Base-by-base conservation (phyloP, 2,113 vertebrate species). In the Protobothrops flavoviridis region DNA sequence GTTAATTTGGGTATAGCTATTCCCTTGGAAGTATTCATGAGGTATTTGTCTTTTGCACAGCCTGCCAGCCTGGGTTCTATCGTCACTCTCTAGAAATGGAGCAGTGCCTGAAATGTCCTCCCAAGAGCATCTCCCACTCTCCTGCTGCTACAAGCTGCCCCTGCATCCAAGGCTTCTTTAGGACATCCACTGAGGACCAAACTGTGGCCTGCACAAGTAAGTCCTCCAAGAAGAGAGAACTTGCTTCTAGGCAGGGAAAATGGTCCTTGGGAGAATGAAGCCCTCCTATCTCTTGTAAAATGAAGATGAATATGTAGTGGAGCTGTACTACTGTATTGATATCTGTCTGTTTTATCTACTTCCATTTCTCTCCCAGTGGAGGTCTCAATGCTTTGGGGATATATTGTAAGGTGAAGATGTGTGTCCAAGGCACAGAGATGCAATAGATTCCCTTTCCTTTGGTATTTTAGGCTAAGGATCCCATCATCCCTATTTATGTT, bases 141-240 rank as follows among this genome's bases (percentile, higher is more conserved):
- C 74, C 94, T 23, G 98, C 97, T 17, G 93, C 98, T 59, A 97
- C 95, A 0, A 7, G 94, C 89, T 98, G 98, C 26, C 86, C 96
- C 93, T 98, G 98, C 92, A 97, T 97, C 29, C 93, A 92, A 0
- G 97, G 96, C 87, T 96, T 97, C 90, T 97, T 97, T 94, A 94
- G 98, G 92, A 97, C 97, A 1, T 94, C 97, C 24, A 95, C 56
- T 0, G 98, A 98, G 90, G 96, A 96, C 52, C 96, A 97, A 92
- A 96, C 95, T 10, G 3, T 94, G 23, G 96, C 97, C 10, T 98
- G 98, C 92, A 97, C 98, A 11, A 97, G 98, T 98, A 96, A 98
- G 98, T 98, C 5, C 0, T 6, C 20, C 33, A 43, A 39, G 13
- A 8, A 5, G 56, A 56, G 53, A 90, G 85, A 53, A 89, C 69